Conservation (phyloP, 2,888 invertebrate species). For the Eugnorisma glareosa region DNA sequence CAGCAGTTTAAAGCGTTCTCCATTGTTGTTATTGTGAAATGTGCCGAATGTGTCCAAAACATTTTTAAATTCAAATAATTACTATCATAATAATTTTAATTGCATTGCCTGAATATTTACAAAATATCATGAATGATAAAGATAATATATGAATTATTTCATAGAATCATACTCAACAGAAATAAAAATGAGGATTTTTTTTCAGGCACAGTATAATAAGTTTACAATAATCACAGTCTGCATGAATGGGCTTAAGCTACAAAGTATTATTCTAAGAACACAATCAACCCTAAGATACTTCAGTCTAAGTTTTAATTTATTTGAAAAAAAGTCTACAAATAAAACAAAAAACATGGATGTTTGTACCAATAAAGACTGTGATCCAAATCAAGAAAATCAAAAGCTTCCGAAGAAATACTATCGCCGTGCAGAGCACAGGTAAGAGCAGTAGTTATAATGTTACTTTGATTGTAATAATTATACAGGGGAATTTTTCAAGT, state of each 20-base stretch:
- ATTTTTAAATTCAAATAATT: not conserved
- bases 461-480: not conserved
- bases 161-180: not conserved
- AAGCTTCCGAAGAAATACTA: slow-evolving; percentile 83
- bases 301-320: slow-evolving; percentile 56
- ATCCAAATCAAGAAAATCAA: slow-evolving; percentile 70
- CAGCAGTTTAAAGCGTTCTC: too few species aligned
- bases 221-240: slow-evolving; percentile 36
- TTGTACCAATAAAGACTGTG: slow-evolving; percentile 75
- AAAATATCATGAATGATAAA: not conserved
- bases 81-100: not conserved
- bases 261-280: slow-evolving; percentile 32
- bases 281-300: slow-evolving; percentile 43
- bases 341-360: slow-evolving; percentile 71
- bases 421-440: slow-evolving; percentile 86
- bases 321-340: slow-evolving; percentile 44
- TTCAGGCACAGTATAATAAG: slow-evolving; percentile 33
- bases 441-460: slow-evolving; percentile 63
- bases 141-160: not conserved
- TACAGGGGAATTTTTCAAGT: too few species aligned
- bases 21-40: not conserved
- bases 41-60: not conserved
- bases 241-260: slow-evolving; percentile 47
- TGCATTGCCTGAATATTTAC: not conserved
- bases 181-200: not conserved